Conservation (phyloP, 2,113 vertebrate species). For the Xenotilapia leptura region DNA sequence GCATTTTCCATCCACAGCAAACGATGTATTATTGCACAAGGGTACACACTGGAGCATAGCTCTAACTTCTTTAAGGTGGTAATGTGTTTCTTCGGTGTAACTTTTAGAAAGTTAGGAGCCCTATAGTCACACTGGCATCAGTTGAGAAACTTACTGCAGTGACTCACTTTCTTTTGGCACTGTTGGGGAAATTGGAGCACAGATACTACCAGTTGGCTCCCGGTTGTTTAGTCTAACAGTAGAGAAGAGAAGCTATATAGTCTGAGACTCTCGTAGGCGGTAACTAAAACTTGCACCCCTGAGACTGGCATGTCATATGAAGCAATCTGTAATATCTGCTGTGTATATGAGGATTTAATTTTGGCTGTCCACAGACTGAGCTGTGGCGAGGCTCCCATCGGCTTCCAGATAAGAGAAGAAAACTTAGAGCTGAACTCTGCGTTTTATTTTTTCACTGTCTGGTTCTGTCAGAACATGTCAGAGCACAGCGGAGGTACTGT, state of each 20-base stretch:
- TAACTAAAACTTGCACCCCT: neutral
- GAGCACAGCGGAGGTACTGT: neutral
- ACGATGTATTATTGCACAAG: neutral
- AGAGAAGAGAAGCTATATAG: neutral
- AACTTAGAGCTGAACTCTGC: neutral
- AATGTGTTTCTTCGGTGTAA: neutral
- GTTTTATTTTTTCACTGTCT: neutral
- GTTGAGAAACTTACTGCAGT: neutral
- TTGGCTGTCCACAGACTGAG: neutral
- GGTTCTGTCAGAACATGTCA: neutral
- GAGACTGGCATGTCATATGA: neutral
- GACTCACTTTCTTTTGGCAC: slow-evolving; percentile 3
- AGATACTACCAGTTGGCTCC: neutral
- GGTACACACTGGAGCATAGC: neutral
- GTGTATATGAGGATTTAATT: neutral
- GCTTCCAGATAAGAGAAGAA: neutral
- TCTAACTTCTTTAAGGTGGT: neutral
- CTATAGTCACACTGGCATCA: neutral
- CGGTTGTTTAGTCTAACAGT: neutral
- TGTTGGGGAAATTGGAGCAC: neutral
- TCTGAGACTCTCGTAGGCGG: neutral
- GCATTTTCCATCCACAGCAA: neutral
- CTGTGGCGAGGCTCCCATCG: neutral
- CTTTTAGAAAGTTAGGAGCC: neutral
- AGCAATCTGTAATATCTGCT: neutral